Base-by-base conservation (phyloP, 64 coral and sea anemone species). In the Acropora tenuis region DNA sequence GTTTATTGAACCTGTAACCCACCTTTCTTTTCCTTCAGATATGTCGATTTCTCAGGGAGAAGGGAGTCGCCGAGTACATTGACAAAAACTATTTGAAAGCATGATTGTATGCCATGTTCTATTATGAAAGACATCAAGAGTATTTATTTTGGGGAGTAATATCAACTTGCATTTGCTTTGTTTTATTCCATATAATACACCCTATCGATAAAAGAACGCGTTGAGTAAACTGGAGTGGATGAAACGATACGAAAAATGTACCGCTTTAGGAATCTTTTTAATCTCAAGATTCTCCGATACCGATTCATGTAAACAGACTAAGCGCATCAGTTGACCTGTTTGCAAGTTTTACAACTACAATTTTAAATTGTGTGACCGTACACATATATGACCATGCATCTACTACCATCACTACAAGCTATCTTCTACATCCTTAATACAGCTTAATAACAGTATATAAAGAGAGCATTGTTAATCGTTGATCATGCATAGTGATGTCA, bases 381-480 rank as follows among this genome's bases (percentile, higher is more conserved):
- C 10, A 1, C 10, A 12, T 2, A 67, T 67, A 67, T 67, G 63
- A 67, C 63, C 5, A 18, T 67, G 11, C 63, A 67, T 18, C 63
- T 67, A 67, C 1, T 18, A 67, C 63, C 17, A 18, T 67, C 17
- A 67, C 17, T 67, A 67, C 2, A 67, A 67, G 63, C 63, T 67
- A 67, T 67, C 63, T 17, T 67, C 63, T 18, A 67, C 63, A 67
- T 67, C 63, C 63, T 67, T 67, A 67, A 67, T 67, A 67, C 63
- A 67, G 63, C 6, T 67, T 67, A 67, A 67, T 67, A 67, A 67
- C 63, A 15, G 63, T 67, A 67, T 67, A 67, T 17, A 67, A 18
- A 67, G 63, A 67, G 63, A 67, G 63, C 63, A 67, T 67, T 67
- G 63, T 67, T 67, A 67, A 67, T 67, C 63, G 10, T 67, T 67